Conservation (phyloP, 2,797 vertebrate species). For the Podargus strigoides region DNA sequence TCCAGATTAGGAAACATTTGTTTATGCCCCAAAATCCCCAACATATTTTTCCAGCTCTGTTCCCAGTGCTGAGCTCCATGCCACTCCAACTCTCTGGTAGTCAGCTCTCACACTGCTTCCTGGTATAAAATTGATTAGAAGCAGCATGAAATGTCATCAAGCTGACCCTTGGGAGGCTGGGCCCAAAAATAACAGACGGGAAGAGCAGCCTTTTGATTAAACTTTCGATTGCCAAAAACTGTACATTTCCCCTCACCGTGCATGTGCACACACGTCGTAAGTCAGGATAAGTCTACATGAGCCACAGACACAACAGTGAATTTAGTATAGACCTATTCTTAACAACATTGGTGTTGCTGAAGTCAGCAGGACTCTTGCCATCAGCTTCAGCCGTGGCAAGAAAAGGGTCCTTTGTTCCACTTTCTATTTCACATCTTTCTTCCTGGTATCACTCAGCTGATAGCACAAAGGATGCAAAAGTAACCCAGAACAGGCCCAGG, state of each 20-base stretch:
- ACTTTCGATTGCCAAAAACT: constrained; percentile 47
- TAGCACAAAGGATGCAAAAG: constrained; percentile 7
- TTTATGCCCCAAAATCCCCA: constrained; percentile 68
- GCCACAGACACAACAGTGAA: background rate
- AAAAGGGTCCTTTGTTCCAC: constrained; percentile 36
- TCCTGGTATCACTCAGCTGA: background rate
- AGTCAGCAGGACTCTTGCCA: constrained; percentile 15
- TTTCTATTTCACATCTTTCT: constrained; percentile 1
- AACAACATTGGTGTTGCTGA: background rate
- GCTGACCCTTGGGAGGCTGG: constrained; percentile 43
- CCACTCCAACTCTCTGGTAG: constrained; percentile 34
- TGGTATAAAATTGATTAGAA: constrained; percentile 65
- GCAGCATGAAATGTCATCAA: constrained; percentile 58
- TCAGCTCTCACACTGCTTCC: constrained; percentile 49
- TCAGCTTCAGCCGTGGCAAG: background rate
- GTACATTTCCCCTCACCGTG: background rate
- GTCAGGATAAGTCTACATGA: background rate
- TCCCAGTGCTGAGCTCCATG: constrained; percentile 51
- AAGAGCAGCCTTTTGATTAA: constrained; percentile 64
- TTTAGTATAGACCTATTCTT: background rate
- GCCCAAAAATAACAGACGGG: constrained; percentile 56
- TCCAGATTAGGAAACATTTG: constrained; percentile 73
- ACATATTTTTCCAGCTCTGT: constrained; percentile 51
- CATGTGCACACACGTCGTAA: background rate
- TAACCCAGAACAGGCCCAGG: background rate